Base-by-base conservation (phyloP, 2,888 invertebrate species). In the Desoria tigrina region DNA sequence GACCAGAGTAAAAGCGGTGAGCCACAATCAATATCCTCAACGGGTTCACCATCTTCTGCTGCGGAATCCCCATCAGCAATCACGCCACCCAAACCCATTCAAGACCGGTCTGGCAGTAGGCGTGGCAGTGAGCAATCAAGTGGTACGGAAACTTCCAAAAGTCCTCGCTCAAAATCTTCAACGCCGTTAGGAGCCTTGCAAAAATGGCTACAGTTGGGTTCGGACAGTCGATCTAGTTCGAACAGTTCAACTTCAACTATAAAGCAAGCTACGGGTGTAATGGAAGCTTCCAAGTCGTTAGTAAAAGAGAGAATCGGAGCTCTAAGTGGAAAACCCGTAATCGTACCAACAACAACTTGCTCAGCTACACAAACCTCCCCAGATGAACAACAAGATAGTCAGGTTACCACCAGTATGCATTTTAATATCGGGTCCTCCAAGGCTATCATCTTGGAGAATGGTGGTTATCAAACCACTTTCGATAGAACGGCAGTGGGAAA, bases 321-420 rank as follows among this genome's bases (percentile, higher is more conserved):
- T 9, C 79, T 81, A 1, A 77, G 77, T 63, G 78, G 67, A 27
- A 69, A 65, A 55, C 56, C 28, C 3, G 18, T 28, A 11, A 18
- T 28, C 6, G 61, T 65, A 1, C 66, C 69, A 18, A 63, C 26
- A 7, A 78, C 79, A 60, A 77, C 78, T 11, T 78, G 78, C 78
- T 84, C 86, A 11, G 86, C 86, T 49, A 88, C 88, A 1, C 89
- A 88, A 80, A 88, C 88, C 0, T 88, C 88, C 28, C 88, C 88
- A 0, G 87, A 86, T 78, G 77, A 75, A 39, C 68, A 68, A 32
- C 79, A 86, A 2, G 79, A 84, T 4, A 78, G 80, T 2, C 80
- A 82, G 1, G 27, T 71, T 28, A 67, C 72, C 24, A 80, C 80
- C 80, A 81, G 83, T 77, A 81, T 82, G 14, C 85, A 86, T 76